Percentiles rank a stretch among this genome's conserved stretches.
These are phyloP conservation scores for Pantala flavescens DNA, from an alignment of 1,140 invertebrate species.

Conservation along the genomic window DNA sequence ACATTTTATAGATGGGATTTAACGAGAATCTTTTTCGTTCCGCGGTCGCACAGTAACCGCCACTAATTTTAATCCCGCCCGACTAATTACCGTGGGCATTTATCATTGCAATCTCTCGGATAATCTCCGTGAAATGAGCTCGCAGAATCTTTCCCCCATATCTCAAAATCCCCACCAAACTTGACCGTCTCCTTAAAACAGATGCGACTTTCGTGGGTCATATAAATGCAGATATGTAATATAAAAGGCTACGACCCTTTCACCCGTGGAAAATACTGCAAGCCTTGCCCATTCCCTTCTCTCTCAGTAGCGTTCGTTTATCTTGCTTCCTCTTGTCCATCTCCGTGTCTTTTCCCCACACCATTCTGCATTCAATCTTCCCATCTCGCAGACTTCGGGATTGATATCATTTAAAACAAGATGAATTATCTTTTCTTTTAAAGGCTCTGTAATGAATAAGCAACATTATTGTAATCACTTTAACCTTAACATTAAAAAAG, in stretches of 20 bases:
- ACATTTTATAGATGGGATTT: too few species aligned
- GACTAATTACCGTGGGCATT: not conserved
- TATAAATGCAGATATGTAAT: constrained; percentile 5
- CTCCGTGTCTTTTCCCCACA: too few species aligned
- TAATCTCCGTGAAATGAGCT: not conserved
- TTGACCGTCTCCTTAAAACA: not conserved
- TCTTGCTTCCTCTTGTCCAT: too few species aligned
- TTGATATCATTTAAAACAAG: too few species aligned
- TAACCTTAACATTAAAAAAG: too few species aligned
- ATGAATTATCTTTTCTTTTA: too few species aligned
- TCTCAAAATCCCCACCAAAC: not conserved
- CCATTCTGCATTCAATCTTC: too few species aligned
- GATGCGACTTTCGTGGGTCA: not conserved
- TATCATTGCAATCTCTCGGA: not conserved
- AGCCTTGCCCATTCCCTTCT: too few species aligned
- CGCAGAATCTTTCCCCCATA: not conserved
- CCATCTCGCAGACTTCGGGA: too few species aligned
- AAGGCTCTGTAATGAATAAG: too few species aligned
- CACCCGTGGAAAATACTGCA: not conserved
- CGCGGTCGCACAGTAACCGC: not conserved
- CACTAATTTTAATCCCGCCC: not conserved
- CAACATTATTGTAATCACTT: too few species aligned
- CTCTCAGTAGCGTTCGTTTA: too few species aligned
- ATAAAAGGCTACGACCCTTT: not conserved
- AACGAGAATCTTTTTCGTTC: not conserved